phyloP scores from a whole-genome alignment of 1,140 invertebrate species.

The Sminthurinus signatus region DNA sequence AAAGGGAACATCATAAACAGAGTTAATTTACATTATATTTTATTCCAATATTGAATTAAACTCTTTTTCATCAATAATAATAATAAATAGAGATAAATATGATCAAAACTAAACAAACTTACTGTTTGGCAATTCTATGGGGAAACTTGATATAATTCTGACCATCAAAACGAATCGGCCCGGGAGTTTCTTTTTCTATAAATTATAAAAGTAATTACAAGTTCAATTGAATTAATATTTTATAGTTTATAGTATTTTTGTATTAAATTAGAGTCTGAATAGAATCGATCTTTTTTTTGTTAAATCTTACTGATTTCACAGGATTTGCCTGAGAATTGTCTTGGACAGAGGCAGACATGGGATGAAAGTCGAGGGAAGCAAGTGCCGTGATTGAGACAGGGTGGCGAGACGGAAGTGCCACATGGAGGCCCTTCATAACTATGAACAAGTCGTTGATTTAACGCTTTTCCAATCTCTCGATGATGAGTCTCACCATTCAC shows the following conservation, averaged over 20 bases:
- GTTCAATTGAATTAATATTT: no score
- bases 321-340: constrained; percentile 58
- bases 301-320: constrained; percentile 57
- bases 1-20: neutral
- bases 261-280: no score
- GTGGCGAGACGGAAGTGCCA: constrained; percentile 52
- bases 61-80: neutral
- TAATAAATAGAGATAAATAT: neutral
- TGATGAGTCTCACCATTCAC: constrained; percentile 62
- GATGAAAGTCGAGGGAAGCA: constrained; percentile 62
- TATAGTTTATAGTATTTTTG: no score
- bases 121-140: constrained; percentile 56
- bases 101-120: constrained; percentile 41
- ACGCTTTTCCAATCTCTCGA: constrained; percentile 50
- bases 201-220: no score
- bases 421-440: constrained; percentile 65
- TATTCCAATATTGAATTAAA: neutral
- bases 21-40: neutral
- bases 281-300: no score
- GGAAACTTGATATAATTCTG: constrained; percentile 57
- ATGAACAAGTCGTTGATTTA: constrained; percentile 49
- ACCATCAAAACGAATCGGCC: constrained; percentile 58
- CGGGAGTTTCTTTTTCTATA: constrained; percentile 48
- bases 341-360: constrained; percentile 63
- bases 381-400: constrained; percentile 66